Conservation (phyloP, 64 coral and sea anemone species). For the Montipora sp. region DNA sequence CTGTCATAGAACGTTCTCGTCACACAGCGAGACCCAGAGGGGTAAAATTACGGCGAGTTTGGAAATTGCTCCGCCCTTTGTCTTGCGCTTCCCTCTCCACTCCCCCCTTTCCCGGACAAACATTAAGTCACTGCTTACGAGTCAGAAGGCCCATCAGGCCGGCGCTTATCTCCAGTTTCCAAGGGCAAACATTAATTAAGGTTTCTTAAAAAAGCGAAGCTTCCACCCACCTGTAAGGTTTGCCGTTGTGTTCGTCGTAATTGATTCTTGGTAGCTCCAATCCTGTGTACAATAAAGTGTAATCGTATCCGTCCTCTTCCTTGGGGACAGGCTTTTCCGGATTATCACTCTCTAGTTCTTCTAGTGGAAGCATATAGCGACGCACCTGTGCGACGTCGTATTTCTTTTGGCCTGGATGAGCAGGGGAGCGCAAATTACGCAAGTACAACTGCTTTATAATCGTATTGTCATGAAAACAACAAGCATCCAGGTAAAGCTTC, state of each 20-base stretch:
- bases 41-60: too few relatives aligned
- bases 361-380: conserved; percentile 72
- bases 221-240: conserved; percentile 41
- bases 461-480: conserved; percentile 68
- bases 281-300: conserved; percentile 40
- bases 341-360: conserved; percentile 7
- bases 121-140: too few relatives aligned
- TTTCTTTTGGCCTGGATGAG: background rate
- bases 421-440: conserved; percentile 42
- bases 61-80: too few relatives aligned
- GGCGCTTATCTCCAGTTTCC: too few relatives aligned
- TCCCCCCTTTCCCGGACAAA: too few relatives aligned
- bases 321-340: conserved; percentile 15
- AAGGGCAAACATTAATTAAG: too few relatives aligned
- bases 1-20: too few relatives aligned
- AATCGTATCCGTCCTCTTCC: conserved; percentile 13
- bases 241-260: conserved; percentile 72
- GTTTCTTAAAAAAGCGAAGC: background rate
- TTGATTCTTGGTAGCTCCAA: conserved; percentile 89
- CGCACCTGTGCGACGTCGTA: conserved; percentile 29
- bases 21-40: too few relatives aligned
- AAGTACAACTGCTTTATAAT: conserved; percentile 72
- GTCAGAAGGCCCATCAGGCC: too few relatives aligned
- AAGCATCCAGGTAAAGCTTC: conserved; percentile 71
- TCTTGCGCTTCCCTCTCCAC: too few relatives aligned